These are phyloP conservation scores for Maccullochella peelii DNA, from an alignment of 2,113 vertebrate species.

Conservation along the genomic window DNA sequence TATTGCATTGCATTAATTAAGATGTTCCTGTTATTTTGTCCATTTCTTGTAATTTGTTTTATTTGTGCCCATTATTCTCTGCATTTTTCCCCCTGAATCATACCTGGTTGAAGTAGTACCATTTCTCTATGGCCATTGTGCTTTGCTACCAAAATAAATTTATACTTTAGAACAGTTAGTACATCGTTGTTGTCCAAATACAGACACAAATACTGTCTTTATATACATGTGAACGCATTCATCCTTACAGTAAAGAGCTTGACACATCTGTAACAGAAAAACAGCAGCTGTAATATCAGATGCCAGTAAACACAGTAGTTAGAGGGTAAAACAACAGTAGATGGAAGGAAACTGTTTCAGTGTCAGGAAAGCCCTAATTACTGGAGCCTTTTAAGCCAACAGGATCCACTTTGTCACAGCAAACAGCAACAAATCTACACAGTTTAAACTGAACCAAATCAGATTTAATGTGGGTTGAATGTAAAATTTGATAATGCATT, in stretches of 20 bases:
- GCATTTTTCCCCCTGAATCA: no score
- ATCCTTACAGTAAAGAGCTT: neutral
- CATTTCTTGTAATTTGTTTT: no score
- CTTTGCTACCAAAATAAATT: no score
- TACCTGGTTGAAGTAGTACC: no score
- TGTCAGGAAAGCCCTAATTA: slow-evolving; percentile 55
- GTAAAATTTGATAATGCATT: neutral
- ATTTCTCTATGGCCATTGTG: no score
- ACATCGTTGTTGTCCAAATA: no score
- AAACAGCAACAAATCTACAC: neutral
- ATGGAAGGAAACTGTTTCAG: slow-evolving; percentile 50
- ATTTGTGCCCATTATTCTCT: no score
- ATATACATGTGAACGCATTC: neutral
- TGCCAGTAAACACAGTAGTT: slow-evolving; percentile 8
- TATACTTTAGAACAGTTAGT: no score
- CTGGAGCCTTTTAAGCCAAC: neutral
- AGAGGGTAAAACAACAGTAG: neutral
- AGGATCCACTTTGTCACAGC: neutral
- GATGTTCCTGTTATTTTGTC: no score
- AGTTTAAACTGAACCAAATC: neutral
- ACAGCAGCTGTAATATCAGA: neutral
- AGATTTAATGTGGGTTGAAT: neutral
- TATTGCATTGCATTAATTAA: no score
- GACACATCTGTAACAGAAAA: neutral
- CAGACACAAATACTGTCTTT: no score